phyloP scores from a whole-genome alignment of 2,888 invertebrate genomes.

The Drepana falcataria region DNA sequence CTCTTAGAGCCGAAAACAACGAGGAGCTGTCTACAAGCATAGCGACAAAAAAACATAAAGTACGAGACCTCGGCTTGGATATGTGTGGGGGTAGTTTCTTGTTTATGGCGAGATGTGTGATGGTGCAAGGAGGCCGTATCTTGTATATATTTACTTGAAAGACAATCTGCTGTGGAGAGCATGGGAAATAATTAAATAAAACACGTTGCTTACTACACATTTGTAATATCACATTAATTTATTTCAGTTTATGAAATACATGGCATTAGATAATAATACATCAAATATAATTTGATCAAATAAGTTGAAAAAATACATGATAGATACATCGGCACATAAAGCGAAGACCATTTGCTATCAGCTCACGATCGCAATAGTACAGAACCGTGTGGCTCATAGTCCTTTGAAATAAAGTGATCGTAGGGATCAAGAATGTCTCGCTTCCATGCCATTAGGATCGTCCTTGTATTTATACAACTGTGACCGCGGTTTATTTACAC shows the following conservation, averaged over 20 bases:
- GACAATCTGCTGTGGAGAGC: too few relatives aligned
- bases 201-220: background rate
- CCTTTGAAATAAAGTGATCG: too few relatives aligned
- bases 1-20: too few relatives aligned
- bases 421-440: too few relatives aligned
- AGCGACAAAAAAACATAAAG: too few relatives aligned
- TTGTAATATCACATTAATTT: background rate
- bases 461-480: background rate
- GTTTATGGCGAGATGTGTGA: too few relatives aligned
- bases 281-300: background rate
- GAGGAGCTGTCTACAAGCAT: too few relatives aligned
- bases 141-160: too few relatives aligned
- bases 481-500: background rate
- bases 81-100: too few relatives aligned
- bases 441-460: background rate
- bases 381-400: background rate
- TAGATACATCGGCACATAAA: background rate
- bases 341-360: background rate
- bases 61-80: too few relatives aligned
- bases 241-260: conserved; percentile 1
- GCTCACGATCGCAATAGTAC: background rate
- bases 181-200: background rate
- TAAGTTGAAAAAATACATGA: background rate
- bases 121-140: too few relatives aligned
- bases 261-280: background rate